phyloP scores from a whole-genome alignment of 2,113 vertebrate genomes.

The Phycodurus eques region DNA sequence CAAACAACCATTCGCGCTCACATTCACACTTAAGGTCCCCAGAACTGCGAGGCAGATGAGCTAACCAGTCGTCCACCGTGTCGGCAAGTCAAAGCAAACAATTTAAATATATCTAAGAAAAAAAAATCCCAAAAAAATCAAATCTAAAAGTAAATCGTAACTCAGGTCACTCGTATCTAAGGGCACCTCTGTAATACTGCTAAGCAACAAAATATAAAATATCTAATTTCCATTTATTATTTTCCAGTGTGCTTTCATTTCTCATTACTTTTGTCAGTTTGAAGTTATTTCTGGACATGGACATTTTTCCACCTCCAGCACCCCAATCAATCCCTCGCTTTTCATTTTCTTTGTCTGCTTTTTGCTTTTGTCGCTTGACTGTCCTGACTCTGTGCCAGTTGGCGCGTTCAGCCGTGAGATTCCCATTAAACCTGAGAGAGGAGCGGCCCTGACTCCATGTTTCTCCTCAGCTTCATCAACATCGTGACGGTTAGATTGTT shows the following conservation, averaged over 20 bases:
- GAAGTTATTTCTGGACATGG: neutral
- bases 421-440: slow-evolving; percentile 60
- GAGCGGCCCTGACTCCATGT: slow-evolving; percentile 27
- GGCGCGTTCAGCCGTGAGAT: slow-evolving; percentile 58
- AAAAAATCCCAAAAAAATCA: too few relatives aligned
- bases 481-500: slow-evolving; percentile 12
- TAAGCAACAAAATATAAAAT: too few relatives aligned
- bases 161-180: too few relatives aligned
- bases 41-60: too few relatives aligned
- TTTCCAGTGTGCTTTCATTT: neutral
- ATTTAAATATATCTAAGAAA: too few relatives aligned
- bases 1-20: too few relatives aligned
- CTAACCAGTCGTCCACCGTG: too few relatives aligned
- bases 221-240: neutral
- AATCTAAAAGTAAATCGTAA: too few relatives aligned
- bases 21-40: too few relatives aligned
- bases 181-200: too few relatives aligned
- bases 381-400: slow-evolving; percentile 39
- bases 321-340: neutral
- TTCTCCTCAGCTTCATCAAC: slow-evolving; percentile 24
- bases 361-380: neutral
- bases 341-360: neutral
- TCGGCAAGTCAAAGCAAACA: too few relatives aligned
- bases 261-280: neutral
- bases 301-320: neutral